Conservation (phyloP, 2,797 vertebrate species). For the Carapus acus region DNA sequence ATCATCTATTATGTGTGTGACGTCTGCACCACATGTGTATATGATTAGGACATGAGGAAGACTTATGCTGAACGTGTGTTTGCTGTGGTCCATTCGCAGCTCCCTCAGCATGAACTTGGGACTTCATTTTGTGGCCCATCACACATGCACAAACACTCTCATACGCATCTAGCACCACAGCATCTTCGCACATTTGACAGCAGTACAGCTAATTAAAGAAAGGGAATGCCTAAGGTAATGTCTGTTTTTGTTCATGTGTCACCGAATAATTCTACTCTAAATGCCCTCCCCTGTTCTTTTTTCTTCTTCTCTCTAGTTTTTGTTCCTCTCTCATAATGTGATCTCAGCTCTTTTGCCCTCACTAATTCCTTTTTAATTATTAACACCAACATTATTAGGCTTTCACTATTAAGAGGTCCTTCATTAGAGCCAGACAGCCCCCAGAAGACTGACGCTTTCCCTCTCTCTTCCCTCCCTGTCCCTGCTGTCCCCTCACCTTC, state of each 20-base stretch:
- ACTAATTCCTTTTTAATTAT: conserved; percentile 91
- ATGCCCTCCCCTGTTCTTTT: neutral
- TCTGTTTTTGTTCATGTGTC: conserved; percentile 44
- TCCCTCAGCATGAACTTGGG: conserved; percentile 79
- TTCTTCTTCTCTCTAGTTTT: conserved; percentile 25
- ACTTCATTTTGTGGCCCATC: conserved; percentile 87
- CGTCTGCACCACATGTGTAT: conserved; percentile 51
- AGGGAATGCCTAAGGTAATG: conserved; percentile 17
- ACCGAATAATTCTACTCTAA: conserved; percentile 11
- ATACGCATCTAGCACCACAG: conserved; percentile 26
- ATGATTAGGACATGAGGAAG: conserved; percentile 47
- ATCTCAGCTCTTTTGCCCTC: conserved; percentile 81
- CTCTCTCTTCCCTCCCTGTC: neutral
- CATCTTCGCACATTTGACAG: conserved; percentile 55
- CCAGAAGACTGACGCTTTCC: conserved; percentile 46
- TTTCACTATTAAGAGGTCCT: conserved; percentile 82
- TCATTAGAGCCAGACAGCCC: conserved; percentile 62
- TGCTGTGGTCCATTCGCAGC: conserved; percentile 79
- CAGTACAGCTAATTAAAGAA: conserved; percentile 54
- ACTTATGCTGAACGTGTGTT: conserved; percentile 56
- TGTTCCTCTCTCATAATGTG: conserved; percentile 68
- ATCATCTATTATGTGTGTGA: conserved; percentile 24
- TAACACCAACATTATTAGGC: conserved; percentile 90
- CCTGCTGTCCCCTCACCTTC: neutral
- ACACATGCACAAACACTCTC: conserved; percentile 37